Base-by-base conservation (phyloP, 2,888 invertebrate genomes). In the Macrostomum cliftonense region DNA sequence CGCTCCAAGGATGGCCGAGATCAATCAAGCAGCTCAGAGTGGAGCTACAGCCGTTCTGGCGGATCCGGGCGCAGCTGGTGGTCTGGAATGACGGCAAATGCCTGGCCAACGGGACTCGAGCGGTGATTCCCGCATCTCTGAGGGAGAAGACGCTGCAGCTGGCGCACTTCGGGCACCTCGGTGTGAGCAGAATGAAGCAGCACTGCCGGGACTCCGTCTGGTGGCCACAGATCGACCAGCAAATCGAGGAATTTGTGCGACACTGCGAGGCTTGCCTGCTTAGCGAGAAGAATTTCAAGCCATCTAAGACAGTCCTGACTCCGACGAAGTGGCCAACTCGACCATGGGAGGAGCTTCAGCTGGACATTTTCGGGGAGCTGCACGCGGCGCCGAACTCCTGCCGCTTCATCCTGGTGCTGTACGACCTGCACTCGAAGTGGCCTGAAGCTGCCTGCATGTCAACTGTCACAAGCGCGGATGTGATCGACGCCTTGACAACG, bases 201-300 rank as follows among this genome's bases (percentile, higher is more conserved):
- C 39, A 45, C 39, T 44, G 39, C 19, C 36, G 46, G 44, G 44
- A 46, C 17, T 11, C 28, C 21, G 39, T 28, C 39, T 46, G 47
- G 47, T 46, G 47, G 46, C 47, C 47, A 12, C 42, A 21, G n/a
- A 46, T 46, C 42, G 47, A 46, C 17, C 39, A 36, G 16, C 37
- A 37, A 44, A 17, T 46, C 12, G n/a, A 36, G 44, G 17, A 43
- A 11, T 46, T 16, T 19, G 38, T 46, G 44, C 39, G 17, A 16
- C 39, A 46, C 43, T 46, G 47, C 43, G 42, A 46, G 19, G 42
- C 47, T 13, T 42, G 46, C 14, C 20, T 43, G 14, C 20, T 43
- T 4, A 21, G 16, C 43, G 43, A 43, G 20, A 43, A 43, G 28
- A 43, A 28, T 14, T 21, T 28, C 28, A 28, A 28, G 28, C 28